A percentile compares a stretch with the other conserved stretches of the same genome.
Conservation (phyloP, 2,113 vertebrate species). For the Leucosticte australis region DNA sequence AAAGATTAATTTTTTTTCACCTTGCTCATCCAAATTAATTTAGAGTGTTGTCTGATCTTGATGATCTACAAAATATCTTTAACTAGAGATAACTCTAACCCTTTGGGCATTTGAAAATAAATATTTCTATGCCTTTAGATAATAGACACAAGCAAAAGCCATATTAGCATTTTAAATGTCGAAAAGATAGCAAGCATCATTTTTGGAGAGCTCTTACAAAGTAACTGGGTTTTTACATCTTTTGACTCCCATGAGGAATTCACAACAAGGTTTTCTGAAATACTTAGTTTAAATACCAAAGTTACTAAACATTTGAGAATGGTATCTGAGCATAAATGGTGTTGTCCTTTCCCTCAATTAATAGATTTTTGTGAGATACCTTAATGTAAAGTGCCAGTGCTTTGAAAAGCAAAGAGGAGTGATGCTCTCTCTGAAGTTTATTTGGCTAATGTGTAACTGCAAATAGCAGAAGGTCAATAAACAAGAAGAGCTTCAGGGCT, state of each 20-base stretch:
- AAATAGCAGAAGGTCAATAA: not conserved
- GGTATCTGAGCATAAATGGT: not conserved
- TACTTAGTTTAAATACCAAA: not conserved
- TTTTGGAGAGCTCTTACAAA: not conserved
- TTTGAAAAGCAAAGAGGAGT: not conserved
- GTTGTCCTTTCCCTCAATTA: not conserved
- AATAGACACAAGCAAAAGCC: not conserved
- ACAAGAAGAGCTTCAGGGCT: not conserved
- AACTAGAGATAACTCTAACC: not conserved
- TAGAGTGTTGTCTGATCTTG: not conserved
- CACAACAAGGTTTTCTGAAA: not conserved
- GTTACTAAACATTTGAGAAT: not conserved
- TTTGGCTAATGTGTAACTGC: not conserved
- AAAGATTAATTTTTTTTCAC: not conserved
- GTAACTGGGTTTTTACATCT: not conserved
- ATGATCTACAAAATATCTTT: not conserved
- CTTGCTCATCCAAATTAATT: not conserved
- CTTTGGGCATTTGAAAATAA: not conserved
- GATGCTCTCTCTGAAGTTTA: not conserved
- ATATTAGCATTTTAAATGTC: not conserved
- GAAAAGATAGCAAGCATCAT: not conserved
- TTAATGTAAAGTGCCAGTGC: not conserved
- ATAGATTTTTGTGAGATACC: not conserved
- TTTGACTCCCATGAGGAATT: not conserved
- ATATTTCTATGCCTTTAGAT: not conserved